Evolutionary conservation across 2,888 invertebrate genomes (phyloP).

Genomic region (Volucella zonaria): DNA sequence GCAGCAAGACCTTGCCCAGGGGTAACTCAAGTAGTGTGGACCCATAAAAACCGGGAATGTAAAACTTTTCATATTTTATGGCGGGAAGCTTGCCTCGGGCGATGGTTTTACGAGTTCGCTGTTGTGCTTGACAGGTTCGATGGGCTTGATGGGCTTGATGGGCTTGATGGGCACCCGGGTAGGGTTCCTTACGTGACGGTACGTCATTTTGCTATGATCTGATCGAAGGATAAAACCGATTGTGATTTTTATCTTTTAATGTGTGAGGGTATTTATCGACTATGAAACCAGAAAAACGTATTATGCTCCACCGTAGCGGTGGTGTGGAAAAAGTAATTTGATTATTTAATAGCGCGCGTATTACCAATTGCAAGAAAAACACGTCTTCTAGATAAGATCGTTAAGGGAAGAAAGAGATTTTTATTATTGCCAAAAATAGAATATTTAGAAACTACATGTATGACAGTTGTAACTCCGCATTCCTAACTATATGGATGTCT

Average conservation of each 20-base stretch:
- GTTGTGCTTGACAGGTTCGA: conserved; percentile 29
- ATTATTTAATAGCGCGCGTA: too few relatives aligned
- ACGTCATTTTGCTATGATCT: conserved; percentile 8
- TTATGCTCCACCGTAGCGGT: too few relatives aligned
- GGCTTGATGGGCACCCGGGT: conserved; percentile 14
- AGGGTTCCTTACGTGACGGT: conserved; percentile 27
- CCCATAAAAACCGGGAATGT: conserved; percentile 60
- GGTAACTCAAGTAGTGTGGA: conserved; percentile 3
- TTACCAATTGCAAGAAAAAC: too few relatives aligned
- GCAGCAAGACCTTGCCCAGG: conserved; percentile 5
- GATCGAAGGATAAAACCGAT: conserved; percentile 49
- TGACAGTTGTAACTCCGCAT: too few relatives aligned
- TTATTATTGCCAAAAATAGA: too few relatives aligned
- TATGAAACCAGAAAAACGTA: conserved; percentile 30
- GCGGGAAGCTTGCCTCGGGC: conserved; percentile 46
- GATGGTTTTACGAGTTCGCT: conserved; percentile 52
- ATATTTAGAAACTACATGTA: too few relatives aligned
- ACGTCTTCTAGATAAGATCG: too few relatives aligned
- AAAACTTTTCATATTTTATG: conserved; percentile 69
- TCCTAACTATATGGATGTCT: too few relatives aligned
- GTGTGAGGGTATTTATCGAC: conserved; percentile 51
- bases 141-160: conserved; percentile 8
- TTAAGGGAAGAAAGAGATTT: too few relatives aligned
- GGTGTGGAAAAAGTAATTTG: too few relatives aligned
- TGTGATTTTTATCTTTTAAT: conserved; percentile 66